A percentile compares a stretch with the other conserved stretches of the same genome.
Conservation (phyloP, 1,140 invertebrate genomes). For the Aphaenogaster floridana region DNA sequence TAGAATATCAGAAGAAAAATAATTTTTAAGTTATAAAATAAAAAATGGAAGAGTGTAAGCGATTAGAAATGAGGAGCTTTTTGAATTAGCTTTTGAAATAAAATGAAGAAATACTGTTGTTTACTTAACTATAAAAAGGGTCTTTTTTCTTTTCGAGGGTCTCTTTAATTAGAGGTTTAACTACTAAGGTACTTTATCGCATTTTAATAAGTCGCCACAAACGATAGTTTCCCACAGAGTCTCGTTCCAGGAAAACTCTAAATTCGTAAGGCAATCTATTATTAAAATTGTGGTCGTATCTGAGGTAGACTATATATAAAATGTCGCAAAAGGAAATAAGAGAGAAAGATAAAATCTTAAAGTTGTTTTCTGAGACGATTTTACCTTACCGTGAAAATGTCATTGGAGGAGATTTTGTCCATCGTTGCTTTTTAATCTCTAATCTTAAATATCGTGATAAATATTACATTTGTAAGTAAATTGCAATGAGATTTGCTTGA, state of each 20-base stretch:
- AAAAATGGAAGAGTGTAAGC: not conserved
- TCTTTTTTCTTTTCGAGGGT: slow-evolving; percentile 8
- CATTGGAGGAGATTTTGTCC: not conserved
- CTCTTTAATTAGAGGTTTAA: slow-evolving; percentile 8
- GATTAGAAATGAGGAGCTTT: not conserved
- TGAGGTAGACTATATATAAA: not conserved
- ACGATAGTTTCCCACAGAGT: not conserved
- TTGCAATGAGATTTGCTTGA: not conserved
- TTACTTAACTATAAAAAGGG: not conserved
- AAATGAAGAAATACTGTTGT: not conserved
- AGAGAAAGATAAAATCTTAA: not conserved
- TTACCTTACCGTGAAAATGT: not conserved
- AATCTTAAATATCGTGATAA: not conserved
- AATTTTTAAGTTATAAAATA: not conserved
- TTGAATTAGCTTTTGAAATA: not conserved
- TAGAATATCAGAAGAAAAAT: not conserved
- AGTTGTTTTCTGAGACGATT: not conserved
- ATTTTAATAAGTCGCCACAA: not conserved
- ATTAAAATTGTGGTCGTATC: slow-evolving; percentile 22
- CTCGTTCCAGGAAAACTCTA: not conserved
- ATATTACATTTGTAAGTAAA: not conserved
- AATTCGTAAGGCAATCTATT: slow-evolving; percentile 16
- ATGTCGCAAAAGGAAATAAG: not conserved
- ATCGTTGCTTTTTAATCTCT: not conserved
- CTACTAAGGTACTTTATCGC: not conserved